phyloP scores from a whole-genome alignment of 2,113 vertebrate species.

The Cygnus buccinator region DNA sequence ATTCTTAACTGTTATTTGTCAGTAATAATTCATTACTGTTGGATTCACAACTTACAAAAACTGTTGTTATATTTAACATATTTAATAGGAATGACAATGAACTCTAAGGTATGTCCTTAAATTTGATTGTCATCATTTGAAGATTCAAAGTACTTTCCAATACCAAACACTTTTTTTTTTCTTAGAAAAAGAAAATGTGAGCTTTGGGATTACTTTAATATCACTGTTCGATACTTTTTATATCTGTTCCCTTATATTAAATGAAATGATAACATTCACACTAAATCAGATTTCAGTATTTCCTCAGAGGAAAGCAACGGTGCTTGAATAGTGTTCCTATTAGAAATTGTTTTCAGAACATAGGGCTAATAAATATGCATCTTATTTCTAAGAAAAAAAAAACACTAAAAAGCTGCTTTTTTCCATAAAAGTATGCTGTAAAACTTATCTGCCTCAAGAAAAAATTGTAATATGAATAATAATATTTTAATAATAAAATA shows the following conservation, averaged over 20 bases:
- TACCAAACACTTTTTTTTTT: background rate
- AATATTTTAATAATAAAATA: constrained; percentile 5
- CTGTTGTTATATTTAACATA: background rate
- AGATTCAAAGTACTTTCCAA: background rate
- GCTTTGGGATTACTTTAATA: background rate
- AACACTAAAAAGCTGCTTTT: background rate
- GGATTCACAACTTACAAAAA: background rate
- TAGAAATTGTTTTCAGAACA: constrained; percentile 24
- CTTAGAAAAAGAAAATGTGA: background rate
- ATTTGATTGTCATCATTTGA: background rate
- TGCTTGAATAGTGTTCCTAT: constrained; percentile 34
- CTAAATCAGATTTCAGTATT: constrained; percentile 13
- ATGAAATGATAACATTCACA: background rate
- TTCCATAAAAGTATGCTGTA: background rate
- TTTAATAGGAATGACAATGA: constrained; percentile 5
- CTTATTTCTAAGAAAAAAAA: background rate
- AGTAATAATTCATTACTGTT: background rate
- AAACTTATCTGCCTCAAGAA: constrained; percentile 25
- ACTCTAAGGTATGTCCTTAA: background rate
- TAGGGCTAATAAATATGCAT: constrained; percentile 16
- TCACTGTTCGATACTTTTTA: background rate
- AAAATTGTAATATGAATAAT: background rate
- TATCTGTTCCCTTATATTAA: constrained; percentile 20
- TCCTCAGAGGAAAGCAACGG: constrained; percentile 3
- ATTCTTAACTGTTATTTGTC: background rate